Conservation (phyloP, 2,113 vertebrate species). For the Cisticola juncidis region DNA sequence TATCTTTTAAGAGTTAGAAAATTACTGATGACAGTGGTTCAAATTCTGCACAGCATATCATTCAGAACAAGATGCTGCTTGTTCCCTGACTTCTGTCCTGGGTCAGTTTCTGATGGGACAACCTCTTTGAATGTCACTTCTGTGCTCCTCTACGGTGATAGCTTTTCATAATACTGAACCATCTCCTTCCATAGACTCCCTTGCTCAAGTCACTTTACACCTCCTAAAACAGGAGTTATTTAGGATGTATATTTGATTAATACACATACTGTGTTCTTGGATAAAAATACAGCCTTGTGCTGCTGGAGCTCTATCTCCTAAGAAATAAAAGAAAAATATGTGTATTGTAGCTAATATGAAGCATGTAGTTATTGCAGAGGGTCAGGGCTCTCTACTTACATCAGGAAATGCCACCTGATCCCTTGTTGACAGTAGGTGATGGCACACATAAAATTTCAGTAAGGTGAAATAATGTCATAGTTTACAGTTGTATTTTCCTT, state of each 20-base stretch:
- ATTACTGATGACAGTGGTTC: background rate
- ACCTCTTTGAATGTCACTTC: background rate
- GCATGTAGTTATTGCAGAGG: background rate
- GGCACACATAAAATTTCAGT: background rate
- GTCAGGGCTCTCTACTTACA: background rate
- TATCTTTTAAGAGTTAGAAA: background rate
- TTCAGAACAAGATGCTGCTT: background rate
- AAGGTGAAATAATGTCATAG: background rate
- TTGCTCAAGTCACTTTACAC: background rate
- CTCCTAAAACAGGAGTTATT: background rate
- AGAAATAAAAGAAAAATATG: background rate
- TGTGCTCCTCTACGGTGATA: background rate
- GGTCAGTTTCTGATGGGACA: background rate
- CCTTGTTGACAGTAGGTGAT: background rate
- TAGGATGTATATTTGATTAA: background rate
- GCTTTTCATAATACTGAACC: background rate
- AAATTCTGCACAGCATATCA: accelerated
- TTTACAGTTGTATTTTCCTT: slow-evolving; percentile 39
- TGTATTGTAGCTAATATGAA: background rate
- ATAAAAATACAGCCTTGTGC: background rate
- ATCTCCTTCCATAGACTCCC: background rate
- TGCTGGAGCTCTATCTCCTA: background rate
- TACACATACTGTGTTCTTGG: background rate
- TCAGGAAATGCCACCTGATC: background rate
- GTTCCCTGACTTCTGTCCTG: background rate